Base-by-base conservation (phyloP, 2,113 vertebrate genomes). In the Menura novaehollandiae region DNA sequence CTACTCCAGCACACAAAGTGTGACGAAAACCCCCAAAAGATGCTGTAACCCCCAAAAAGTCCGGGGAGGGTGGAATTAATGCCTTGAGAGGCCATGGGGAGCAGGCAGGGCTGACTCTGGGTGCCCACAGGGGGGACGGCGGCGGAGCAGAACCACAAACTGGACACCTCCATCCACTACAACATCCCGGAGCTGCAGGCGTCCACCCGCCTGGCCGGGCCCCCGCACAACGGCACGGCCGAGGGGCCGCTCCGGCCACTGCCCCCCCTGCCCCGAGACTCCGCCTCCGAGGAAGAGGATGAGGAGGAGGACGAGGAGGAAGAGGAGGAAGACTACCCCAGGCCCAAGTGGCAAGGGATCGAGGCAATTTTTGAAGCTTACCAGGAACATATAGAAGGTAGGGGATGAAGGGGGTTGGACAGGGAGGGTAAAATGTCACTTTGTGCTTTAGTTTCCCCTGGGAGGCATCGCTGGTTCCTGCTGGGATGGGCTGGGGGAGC, bases 351-450 rank as follows among this genome's bases (percentile, higher is more conserved):
- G 99, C 99, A 99, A 93, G 99, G 99, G 91, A 99, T 99, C 39
- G 99, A 99, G 98, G 99, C 99, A 41, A 98, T 99, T 95, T 99
- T 99, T 96, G 99, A 99, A 98, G 99, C 99, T 78, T 99, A 99
- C 98, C 99, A 99, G 98, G 99, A 99, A 93, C 99, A 99, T 56
- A 98, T 99, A 93, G 99, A 99, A 98, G 99, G 99, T 99, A 89
- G 8, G 72, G 35, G 17, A 3, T 20, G 49, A 11, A 2, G 13
- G 12, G 27, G 20, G 15, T 66, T 7, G 55, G 58, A 30, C 13
- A 10, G 20, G 52, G 19, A 28, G 59, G 64, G 69, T 30, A 0
- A 52, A 24, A 2, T 2, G 53, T 4, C 2, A 0, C 0, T 35
- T 58, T 2, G 15, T 51, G 90, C 4, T 63, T 68, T 18, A 1